Base-by-base conservation (phyloP, 1,140 invertebrate species). In the Sycobia sp. region DNA sequence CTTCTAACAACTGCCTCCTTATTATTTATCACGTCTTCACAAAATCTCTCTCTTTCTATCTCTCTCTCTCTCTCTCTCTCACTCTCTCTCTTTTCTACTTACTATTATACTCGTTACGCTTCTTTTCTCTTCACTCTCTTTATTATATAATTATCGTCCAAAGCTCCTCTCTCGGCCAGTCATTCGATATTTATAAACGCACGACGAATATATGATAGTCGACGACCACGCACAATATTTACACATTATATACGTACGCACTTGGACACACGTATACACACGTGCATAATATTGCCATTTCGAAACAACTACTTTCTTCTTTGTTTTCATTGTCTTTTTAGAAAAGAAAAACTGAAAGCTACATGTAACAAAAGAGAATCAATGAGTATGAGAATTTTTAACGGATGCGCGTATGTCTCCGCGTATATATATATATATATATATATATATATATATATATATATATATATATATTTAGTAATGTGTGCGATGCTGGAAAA, bases 121-220 rank as follows among this genome's bases (percentile, higher is more conserved):
- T 67, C 73, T 68, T 73, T 65, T 71, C 68, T 77, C 68, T 76
- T 76, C 11, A 32, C 72, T 70, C 63, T 73, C 67, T 70, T 73
- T 44, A n/a, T n/a, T n/a, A n/a, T n/a, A n/a, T 25, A 34, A 58
- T 65, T 62, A 47, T 55, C 38, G 27, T 61, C 41, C 46, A 62
- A n/a, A 49, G 22, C 34, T 56, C 36, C 29, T 43, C 23, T 46
- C 41, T 54, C 29, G 36, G 53, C 36, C 41, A 54, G 10, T 43
- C 47, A 47, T 20, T 32, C 47, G 20, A 27, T 18, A 39, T 29
- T 25, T 51, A 25, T 10, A 43, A 29, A 23, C 50, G 32, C 2
- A 39, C 27, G 14, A 53, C 16, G 11, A 32, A 16, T 41, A 50
- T 23, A 0, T 43, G n/a, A n/a, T n/a, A n/a, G n/a, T n/a, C n/a